Base-by-base conservation (phyloP, 2,888 invertebrate species). In the Pheosia tremula region DNA sequence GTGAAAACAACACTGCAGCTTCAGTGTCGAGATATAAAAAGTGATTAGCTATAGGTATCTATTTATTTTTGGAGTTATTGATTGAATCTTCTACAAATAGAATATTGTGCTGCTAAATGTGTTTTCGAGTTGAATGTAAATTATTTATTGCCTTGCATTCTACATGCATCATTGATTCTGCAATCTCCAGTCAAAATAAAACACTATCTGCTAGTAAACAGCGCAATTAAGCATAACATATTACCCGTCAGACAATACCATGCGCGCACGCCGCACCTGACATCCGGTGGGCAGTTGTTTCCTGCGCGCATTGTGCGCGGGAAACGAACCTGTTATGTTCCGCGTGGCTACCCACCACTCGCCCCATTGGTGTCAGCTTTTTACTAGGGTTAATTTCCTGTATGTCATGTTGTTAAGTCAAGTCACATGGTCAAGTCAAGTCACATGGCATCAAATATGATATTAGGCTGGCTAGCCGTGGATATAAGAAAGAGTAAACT, bases 301-400 rank as follows among this genome's bases (percentile, higher is more conserved):
- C 89, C 89, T 84, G 85, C 79, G 83, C 79, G 83, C 78, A 83
- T 90, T 89, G 87, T 88, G 75, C 72, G 62, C 75, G 71, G 83
- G 83, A 81, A 79, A 64, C 79, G 77, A 79, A 78, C 88, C 86
- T 80, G 82, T 81, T 79, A 79, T 80, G 84, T 81, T 80, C 82
- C 82, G 85, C 80, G 63, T 72, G 74, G 80, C 59, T 79, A 81
- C 60, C 64, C 71, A 66, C 65, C 67, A 62, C 67, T 62, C 66
- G 37, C 53, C 57, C 64, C 57, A 56, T 59, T 49, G 59, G 24
- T 58, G 59, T 24, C 43, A 43, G 47, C 53, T 59, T 38, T 45
- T 0, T 50, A 11, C 38, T 57, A 24, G 62, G 67, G 63, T 36
- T 50, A 8, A 43, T 53, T 63, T 60, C 49, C 60, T 56, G 67